These are phyloP conservation scores for Eupithecia pulchellata DNA, from an alignment of 2,888 invertebrate genomes.

Conservation along the genomic window DNA sequence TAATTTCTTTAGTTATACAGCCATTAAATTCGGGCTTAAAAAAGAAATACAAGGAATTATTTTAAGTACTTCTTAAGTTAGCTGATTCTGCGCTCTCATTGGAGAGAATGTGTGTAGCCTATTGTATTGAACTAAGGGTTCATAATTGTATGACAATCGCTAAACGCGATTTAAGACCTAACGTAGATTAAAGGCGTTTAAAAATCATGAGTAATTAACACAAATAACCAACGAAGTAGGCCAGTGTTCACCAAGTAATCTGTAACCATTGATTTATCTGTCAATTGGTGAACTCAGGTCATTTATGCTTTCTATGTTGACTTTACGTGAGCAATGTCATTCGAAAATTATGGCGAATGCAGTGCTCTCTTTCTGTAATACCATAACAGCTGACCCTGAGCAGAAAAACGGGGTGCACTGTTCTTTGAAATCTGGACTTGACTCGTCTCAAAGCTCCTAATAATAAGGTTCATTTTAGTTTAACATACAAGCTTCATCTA, in stretches of 20 bases:
- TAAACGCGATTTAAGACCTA: constrained; percentile 1
- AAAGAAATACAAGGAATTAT: constrained; percentile 47
- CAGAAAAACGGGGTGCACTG: not conserved
- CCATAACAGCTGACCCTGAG: not conserved
- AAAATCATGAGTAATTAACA: constrained; percentile 2
- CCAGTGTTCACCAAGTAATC: not conserved
- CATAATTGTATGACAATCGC: constrained; percentile 19
- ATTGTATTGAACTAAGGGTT: constrained; percentile 25
- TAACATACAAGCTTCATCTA: constrained; percentile 52
- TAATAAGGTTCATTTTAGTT: constrained; percentile 31
- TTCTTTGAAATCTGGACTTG: constrained; percentile 7
- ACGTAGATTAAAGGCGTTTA: not conserved
- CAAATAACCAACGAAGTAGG: not conserved
- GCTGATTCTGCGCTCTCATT: constrained; percentile 29
- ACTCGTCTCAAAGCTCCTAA: constrained; percentile 18
- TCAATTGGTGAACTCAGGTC: not conserved
- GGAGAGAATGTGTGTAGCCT: constrained; percentile 18
- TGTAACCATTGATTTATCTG: not conserved
- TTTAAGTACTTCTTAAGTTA: constrained; percentile 40
- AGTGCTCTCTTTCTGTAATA: not conserved
- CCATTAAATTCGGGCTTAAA: constrained; percentile 44
- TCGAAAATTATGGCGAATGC: not conserved
- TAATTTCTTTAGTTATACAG: constrained; percentile 40
- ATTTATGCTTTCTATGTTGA: not conserved
- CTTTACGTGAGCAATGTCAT: not conserved